These are phyloP conservation scores for Artibeus jamaicensis DNA, from an alignment of 2,797 vertebrate genomes.

Conservation along the genomic window DNA sequence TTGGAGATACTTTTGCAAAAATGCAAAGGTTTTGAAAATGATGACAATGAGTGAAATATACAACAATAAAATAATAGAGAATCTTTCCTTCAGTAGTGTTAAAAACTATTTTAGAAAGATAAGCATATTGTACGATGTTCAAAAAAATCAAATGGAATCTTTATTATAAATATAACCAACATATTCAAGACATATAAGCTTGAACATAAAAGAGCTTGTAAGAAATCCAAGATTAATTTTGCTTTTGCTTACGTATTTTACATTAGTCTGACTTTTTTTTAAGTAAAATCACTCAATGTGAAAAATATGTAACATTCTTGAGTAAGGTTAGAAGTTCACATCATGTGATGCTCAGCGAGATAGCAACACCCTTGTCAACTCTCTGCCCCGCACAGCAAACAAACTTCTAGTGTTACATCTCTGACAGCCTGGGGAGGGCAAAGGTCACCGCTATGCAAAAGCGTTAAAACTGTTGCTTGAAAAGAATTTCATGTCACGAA, in stretches of 20 bases:
- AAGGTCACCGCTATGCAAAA: constrained; percentile 69
- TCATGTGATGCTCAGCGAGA: constrained; percentile 68
- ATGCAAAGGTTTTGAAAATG: neutral
- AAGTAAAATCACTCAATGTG: constrained; percentile 46
- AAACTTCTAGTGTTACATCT: constrained; percentile 75
- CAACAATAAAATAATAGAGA: neutral
- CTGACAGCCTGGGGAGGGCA: constrained; percentile 64
- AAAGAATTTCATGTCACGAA: constrained; percentile 66
- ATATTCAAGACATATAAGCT: neutral
- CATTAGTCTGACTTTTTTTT: neutral
- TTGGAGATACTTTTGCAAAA: neutral
- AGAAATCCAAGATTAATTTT: constrained; percentile 36
- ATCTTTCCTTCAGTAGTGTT: neutral
- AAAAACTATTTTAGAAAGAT: constrained; percentile 23
- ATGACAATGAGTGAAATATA: neutral
- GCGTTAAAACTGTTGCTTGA: constrained; percentile 71
- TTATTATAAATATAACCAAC: neutral
- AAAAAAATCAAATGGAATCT: neutral
- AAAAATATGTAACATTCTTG: constrained; percentile 75
- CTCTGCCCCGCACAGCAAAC: constrained; percentile 55
- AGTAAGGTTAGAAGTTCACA: constrained; percentile 78
- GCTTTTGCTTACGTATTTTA: constrained; percentile 11
- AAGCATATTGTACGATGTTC: neutral
- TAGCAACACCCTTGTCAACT: constrained; percentile 69
- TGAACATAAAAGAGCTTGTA: neutral